Conservation (phyloP, 2,113 vertebrate genomes). For the human region GRCh38 chr11:85406001-85406500, state of each 20-base stretch:
- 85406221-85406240: neutral
- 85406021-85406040: slow-evolving; percentile 18
- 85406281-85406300: neutral
- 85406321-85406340: slow-evolving; percentile 4
- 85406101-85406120: slow-evolving; percentile 6
- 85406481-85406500: slow-evolving; percentile 59
- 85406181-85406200: slow-evolving; percentile 13
- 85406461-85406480: slow-evolving; percentile 58
- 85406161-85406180: slow-evolving; percentile 52
- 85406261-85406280: neutral
- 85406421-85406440: slow-evolving; percentile 59
- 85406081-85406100: slow-evolving; percentile 61
- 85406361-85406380: slow-evolving; percentile 57
- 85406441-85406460: slow-evolving; percentile 7
- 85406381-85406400: slow-evolving; percentile 58
- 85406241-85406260: slow-evolving; percentile 43
- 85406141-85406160: slow-evolving; percentile 25
- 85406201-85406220: neutral
- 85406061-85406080: slow-evolving; percentile 14
- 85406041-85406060: slow-evolving; percentile 36
- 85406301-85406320: slow-evolving; percentile 34
- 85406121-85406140: neutral
- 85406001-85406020: slow-evolving; percentile 21
- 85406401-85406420: slow-evolving; percentile 50
- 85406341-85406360: neutral